Evolutionary conservation across 1,140 invertebrate species (phyloP), one percentile per base, ranked within the genome.

Genomic region (Papilio polyxenes): DNA sequence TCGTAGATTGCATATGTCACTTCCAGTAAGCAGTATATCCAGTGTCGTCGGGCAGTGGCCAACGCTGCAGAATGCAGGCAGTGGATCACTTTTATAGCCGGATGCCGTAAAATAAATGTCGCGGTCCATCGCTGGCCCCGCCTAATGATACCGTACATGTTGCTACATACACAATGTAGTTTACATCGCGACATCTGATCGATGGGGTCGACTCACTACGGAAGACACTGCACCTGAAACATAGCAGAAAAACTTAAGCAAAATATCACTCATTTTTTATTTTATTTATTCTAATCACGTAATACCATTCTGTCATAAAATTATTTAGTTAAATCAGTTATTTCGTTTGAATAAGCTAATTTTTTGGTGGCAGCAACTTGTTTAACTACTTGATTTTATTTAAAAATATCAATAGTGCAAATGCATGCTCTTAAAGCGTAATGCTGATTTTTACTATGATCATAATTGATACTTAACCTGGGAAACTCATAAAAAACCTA

Each of bases 101-200:
- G 93, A 94, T 88, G 91, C 92, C 90, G 92, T 94, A 92, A 94
- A 94, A 94, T 94, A 93, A 94, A 94, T 93, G 92, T 93, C 93
- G 92, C 87, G 92, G 92, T 90, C 91, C 91, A 92, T 92, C 90
- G 91, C 89, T 86, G 83, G 84, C 89, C 88, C 88, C 87, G 84
- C 86, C 88, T 92, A 93, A 92, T 92, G 90, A 92, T 87, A 88
- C 88, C 90, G 90, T 87, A 88, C 88, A 86, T 85, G 87, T 90
- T 89, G 88, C 84, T 82, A 53, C 80, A 78, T 83, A 85, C 85
- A 88, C 85, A 88, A 84, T 81, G 84, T 85, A 48, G 56, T 62
- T 80, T 65, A 48, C 65, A 82, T 83, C 82, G 76, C 53, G 15
- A 80, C 23, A 65, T 65, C 82, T 80, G 82, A 85, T 83, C 49